Evolutionary conservation across 2,797 vertebrate species (phyloP).

Genomic region (Chiloscyllium punctatum): DNA sequence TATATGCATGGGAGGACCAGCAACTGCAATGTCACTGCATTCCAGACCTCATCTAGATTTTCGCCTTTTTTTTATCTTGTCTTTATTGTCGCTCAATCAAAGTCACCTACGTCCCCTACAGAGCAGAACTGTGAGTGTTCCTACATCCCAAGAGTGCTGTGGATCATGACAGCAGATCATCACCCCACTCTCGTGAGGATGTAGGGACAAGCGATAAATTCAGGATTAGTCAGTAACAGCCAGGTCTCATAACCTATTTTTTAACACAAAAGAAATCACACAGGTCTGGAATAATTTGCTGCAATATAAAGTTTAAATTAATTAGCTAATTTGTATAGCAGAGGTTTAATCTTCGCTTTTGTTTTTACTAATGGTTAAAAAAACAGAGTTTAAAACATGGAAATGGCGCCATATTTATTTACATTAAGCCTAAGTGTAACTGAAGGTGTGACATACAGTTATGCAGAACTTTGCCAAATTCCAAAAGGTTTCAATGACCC

Average conservation of each 20-base stretch:
- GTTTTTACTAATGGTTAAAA: background rate
- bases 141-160: background rate
- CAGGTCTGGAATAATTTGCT: background rate
- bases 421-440: background rate
- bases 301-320: background rate
- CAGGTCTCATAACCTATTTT: no score
- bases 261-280: no score
- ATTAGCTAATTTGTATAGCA: background rate
- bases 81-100: background rate
- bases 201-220: no score
- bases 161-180: no score
- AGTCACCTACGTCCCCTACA: background rate
- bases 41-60: no score
- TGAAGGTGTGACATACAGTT: background rate
- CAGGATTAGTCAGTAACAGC: no score
- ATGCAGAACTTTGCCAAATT: background rate
- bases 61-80: no score
- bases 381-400: background rate
- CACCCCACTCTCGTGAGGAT: no score
- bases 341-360: background rate
- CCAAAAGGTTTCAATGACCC: no score
- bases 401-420: background rate
- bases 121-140: background rate
- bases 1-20: no score
- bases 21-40: no score